A percentile compares a stretch with the other conserved stretches of the same genome.
These are phyloP conservation scores for Pachliopta kotzebuea DNA, from an alignment of 2,888 invertebrate genomes.

Conservation along the genomic window DNA sequence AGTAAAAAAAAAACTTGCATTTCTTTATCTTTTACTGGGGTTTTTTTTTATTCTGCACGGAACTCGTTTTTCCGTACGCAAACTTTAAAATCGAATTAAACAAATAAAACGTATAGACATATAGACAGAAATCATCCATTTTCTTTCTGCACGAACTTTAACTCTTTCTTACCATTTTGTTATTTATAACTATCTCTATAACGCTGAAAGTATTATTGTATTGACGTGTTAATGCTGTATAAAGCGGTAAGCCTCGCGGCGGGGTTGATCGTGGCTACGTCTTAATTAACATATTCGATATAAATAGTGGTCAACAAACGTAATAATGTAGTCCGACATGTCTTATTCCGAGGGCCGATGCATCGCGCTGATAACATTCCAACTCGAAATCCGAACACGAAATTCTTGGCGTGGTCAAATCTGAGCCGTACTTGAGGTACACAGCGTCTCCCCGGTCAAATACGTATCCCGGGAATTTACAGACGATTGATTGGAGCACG, in stretches of 20 bases:
- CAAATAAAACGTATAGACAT: no score
- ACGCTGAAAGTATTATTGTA: constrained; percentile 33
- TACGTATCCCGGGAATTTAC: constrained; percentile 67
- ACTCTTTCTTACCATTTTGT: background rate
- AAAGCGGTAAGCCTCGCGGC: constrained; percentile 23
- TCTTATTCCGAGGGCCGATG: constrained; percentile 65
- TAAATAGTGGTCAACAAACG: constrained; percentile 66
- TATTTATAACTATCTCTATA: constrained; percentile 32
- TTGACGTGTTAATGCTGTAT: constrained; percentile 30
- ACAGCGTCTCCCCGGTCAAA: constrained; percentile 41
- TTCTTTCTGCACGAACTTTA: no score
- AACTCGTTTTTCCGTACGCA: no score
- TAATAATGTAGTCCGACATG: constrained; percentile 60
- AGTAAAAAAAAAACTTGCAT: no score
- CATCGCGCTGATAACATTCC: constrained; percentile 75
- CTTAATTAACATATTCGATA: constrained; percentile 62
- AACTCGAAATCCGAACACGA: constrained; percentile 68
- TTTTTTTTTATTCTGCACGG: no score
- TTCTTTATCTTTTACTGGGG: no score
- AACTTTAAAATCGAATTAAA: no score
- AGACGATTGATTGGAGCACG: constrained; percentile 67
- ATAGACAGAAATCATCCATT: background rate
- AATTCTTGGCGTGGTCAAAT: constrained; percentile 69
- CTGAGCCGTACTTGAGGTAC: constrained; percentile 60
- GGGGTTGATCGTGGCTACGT: constrained; percentile 40